Evolutionary conservation across 1,140 invertebrate genomes (phyloP), one percentile per base, ranked within the genome.

Genomic region (Myzus persicae): DNA sequence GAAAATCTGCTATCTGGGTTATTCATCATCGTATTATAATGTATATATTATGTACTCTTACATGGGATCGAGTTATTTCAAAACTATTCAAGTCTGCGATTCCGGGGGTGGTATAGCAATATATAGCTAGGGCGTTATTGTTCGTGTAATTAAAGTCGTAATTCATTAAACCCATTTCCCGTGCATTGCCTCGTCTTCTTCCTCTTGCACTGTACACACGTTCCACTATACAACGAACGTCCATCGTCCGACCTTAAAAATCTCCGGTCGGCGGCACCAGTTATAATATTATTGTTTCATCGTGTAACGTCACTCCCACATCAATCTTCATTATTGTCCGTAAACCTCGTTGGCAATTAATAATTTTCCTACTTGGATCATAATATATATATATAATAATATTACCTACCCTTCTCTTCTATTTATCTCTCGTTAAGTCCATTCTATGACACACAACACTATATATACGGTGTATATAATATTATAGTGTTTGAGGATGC

Each of bases 11-110:
- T 46, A n/a, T 44, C 40, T 40, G 26, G 38, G 40, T 85, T 85
- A 85, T 85, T 85, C 14, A 85, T 85, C 42, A 85, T 85, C 31
- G n/a, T 76, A 76, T 76, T 76, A n/a, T n/a, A 76, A 85, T 85
- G 26, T 40, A 24, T 84, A 84, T 42, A 22, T 24, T 42, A 22
- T 24, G 11, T 42, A 31, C 81, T 85, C 40, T 9, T 44, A 85
- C 31, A 44, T 18, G 42, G 42, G 31, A 85, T 85, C 31, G 42
- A 85, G 26, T 85, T 46, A 85, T 85, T 85, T 85, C 42, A 85
- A 85, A 85, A 46, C 84, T 44, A 44, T 85, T 85, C 84, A 44
- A 85, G 82, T 40, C 42, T 44, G 11, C 1, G 11, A 85, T 11
- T 22, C 38, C 14, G 42, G 5, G 26, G 31, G 85, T 46, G 7